Conservation (phyloP, 35 echinoderm and acorn worm species). For the Apostichopus parvimensis region DNA sequence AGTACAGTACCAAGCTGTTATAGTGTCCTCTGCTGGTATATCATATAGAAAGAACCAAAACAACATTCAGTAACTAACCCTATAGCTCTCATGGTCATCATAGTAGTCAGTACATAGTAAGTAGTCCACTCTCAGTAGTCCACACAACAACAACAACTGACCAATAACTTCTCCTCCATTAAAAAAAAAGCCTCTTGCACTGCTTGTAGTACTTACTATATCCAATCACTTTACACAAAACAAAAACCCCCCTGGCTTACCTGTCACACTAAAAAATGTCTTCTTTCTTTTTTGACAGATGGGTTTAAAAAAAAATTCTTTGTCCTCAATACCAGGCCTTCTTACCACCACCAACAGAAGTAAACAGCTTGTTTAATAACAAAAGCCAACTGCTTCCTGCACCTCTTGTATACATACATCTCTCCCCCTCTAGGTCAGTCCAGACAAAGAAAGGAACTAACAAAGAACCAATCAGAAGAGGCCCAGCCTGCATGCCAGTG, state of each 20-base stretch:
- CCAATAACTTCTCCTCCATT: neutral
- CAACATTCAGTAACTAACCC: too few species aligned
- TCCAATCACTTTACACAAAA: constrained; percentile 24
- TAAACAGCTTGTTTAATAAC: constrained; percentile 55
- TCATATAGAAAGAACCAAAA: neutral
- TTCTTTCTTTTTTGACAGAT: constrained; percentile 36
- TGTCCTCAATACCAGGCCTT: constrained; percentile 32
- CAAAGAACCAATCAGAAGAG: constrained; percentile 48
- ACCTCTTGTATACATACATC: neutral
- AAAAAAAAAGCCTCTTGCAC: neutral
- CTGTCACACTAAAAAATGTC: constrained; percentile 5
- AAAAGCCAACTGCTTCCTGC: constrained; percentile 43
- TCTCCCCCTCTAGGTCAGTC: constrained; percentile 42
- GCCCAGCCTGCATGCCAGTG: constrained; percentile 25
- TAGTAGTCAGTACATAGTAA: too few species aligned
- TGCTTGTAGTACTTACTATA: neutral
- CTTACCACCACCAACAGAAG: constrained; percentile 42
- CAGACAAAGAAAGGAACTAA: constrained; percentile 33
- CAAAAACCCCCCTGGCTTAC: constrained; percentile 43
- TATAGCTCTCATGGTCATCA: too few species aligned
- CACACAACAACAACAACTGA: too few species aligned
- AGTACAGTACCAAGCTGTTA: neutral
- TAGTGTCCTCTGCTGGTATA: neutral
- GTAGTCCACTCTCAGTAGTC: neutral
- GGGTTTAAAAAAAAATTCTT: constrained; percentile 40